Conservation (phyloP, 2,113 vertebrate genomes). For the Panurus biarmicus region DNA sequence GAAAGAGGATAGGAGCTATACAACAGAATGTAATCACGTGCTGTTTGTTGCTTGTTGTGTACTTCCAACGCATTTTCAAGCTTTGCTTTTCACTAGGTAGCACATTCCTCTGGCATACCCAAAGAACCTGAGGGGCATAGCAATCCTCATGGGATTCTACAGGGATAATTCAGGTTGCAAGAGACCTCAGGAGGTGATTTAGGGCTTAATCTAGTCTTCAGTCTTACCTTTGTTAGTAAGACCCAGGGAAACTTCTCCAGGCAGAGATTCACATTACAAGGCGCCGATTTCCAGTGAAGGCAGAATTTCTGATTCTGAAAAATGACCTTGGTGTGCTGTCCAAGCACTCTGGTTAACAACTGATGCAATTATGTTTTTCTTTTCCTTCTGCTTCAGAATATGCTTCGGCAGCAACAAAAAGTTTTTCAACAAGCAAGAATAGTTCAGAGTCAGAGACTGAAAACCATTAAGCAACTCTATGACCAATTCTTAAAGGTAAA, state of each 20-base stretch:
- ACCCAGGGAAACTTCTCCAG: not conserved
- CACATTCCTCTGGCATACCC: not conserved
- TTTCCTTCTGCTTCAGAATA: constrained; percentile 70
- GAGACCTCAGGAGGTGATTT: not conserved
- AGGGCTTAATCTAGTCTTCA: not conserved
- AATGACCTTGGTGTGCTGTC: not conserved
- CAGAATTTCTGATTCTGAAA: not conserved
- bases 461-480: constrained; percentile 84
- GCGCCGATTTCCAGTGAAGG: not conserved
- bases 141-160: not conserved
- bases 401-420: constrained; percentile 90
- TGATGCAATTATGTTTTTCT: not conserved
- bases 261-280: not conserved
- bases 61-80: not conserved
- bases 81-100: not conserved
- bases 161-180: not conserved
- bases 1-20: not conserved
- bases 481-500: constrained; percentile 88
- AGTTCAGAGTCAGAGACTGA: constrained; percentile 88
- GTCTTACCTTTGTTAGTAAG: not conserved
- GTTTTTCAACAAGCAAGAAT: constrained; percentile 86
- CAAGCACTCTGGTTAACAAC: not conserved
- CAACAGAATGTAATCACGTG: not conserved
- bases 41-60: not conserved
- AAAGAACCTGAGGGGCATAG: not conserved